phyloP scores from a whole-genome alignment of 2,797 vertebrate genomes.

The Poecilia gillii region DNA sequence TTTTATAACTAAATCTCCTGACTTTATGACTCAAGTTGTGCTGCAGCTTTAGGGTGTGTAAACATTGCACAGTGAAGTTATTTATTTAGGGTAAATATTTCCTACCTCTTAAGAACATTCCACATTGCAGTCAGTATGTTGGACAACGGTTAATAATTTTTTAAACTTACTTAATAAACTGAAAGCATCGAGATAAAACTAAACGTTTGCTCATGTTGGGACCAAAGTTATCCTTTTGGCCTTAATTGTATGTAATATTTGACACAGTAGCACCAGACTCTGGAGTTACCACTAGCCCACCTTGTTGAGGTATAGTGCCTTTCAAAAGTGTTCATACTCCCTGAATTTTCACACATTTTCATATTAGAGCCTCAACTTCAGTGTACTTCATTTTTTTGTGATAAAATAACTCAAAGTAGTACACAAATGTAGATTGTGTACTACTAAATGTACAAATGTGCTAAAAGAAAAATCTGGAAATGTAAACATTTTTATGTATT shows the following conservation, averaged over 20 bases:
- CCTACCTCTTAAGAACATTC: background rate
- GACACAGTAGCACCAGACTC: background rate
- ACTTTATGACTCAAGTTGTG: background rate
- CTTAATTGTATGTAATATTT: background rate
- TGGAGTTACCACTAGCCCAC: background rate
- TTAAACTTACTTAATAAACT: background rate
- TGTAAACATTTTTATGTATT: background rate
- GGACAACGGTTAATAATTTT: background rate
- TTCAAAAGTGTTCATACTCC: background rate
- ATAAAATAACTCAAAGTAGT: background rate
- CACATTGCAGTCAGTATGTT: conserved; percentile 5
- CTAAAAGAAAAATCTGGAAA: background rate
- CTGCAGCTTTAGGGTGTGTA: background rate
- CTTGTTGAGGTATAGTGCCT: background rate
- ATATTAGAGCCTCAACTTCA: background rate
- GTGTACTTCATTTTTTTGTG: background rate
- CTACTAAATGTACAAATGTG: no score
- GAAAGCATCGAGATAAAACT: background rate
- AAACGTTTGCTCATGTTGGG: background rate
- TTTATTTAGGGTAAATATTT: background rate
- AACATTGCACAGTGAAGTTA: background rate
- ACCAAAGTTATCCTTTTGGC: background rate
- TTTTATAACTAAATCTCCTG: background rate
- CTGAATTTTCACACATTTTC: background rate
- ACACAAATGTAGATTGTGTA: background rate